phyloP scores from a whole-genome alignment of 2,113 vertebrate species.

The Nestor notabilis region DNA sequence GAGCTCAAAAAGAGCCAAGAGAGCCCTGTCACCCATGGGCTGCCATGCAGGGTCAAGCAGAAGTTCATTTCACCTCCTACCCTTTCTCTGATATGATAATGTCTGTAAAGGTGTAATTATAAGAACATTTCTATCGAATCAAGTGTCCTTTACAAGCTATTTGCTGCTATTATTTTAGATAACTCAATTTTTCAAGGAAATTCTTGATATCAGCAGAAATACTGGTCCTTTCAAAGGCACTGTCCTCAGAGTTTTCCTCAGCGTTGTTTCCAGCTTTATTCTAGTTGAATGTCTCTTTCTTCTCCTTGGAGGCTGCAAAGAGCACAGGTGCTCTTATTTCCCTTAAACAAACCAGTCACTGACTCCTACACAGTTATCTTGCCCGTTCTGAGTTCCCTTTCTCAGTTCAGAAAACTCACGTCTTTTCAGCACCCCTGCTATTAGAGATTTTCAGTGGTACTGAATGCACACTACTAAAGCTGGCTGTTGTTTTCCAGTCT shows the following conservation, averaged over 20 bases:
- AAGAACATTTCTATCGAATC: background rate
- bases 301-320: background rate
- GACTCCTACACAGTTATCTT: background rate
- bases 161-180: background rate
- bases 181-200: background rate
- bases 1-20: background rate
- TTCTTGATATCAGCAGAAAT: background rate
- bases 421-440: background rate
- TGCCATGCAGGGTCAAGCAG: background rate
- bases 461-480: background rate
- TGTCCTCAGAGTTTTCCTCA: background rate
- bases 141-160: background rate
- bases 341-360: background rate
- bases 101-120: background rate
- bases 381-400: background rate
- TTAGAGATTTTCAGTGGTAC: background rate
- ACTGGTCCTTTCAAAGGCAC: background rate
- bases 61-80: background rate
- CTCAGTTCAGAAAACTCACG: background rate
- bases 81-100: background rate
- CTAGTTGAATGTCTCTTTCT: background rate
- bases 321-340: background rate
- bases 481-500: background rate
- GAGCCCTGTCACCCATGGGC: background rate
- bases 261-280: background rate